These are phyloP conservation scores for Pseudocheirus occidentalis DNA, from an alignment of 2,797 vertebrate species.

Conservation along the genomic window DNA sequence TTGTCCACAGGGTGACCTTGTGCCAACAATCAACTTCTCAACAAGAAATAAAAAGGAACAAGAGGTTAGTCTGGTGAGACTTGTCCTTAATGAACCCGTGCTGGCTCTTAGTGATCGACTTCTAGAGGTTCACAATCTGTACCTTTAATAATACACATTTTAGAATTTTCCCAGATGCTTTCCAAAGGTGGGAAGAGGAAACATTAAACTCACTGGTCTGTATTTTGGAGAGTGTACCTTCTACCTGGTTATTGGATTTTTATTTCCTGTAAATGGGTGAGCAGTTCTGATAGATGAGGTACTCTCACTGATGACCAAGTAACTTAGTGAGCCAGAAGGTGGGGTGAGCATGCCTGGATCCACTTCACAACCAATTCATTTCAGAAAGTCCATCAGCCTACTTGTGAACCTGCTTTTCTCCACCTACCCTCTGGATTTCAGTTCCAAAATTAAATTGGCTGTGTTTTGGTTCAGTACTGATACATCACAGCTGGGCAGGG, in stretches of 20 bases:
- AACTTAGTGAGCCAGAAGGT: background rate
- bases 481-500: background rate
- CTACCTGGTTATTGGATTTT: background rate
- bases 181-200: background rate
- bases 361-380: background rate
- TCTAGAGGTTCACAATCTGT: background rate
- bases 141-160: background rate
- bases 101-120: background rate
- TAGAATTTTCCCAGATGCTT: background rate
- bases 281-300: background rate
- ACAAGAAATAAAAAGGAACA: background rate
- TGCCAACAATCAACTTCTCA: background rate
- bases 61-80: background rate
- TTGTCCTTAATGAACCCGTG: background rate
- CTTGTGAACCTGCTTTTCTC: background rate
- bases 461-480: background rate
- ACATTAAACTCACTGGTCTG: background rate
- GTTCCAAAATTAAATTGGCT: background rate
- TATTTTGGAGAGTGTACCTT: background rate
- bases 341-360: background rate
- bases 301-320: background rate
- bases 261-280: background rate
- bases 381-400: background rate
- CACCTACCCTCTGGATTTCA: background rate
- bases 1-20: background rate